phyloP scores from a whole-genome alignment of 2,113 vertebrate genomes.

The Xiphophorus couchianus region DNA sequence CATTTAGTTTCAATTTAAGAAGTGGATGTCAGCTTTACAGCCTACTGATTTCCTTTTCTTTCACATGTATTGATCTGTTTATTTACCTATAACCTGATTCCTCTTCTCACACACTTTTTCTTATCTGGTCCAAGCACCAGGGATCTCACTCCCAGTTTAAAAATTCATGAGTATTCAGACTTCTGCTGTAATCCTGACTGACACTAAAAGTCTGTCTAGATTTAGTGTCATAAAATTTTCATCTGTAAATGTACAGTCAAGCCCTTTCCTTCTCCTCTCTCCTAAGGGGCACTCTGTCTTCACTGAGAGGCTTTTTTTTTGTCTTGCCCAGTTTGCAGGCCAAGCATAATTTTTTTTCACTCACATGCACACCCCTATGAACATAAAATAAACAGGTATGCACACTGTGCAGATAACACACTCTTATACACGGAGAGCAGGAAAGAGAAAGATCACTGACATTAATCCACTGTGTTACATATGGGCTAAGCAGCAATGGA shows the following conservation, averaged over 20 bases:
- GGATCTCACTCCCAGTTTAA: conserved; percentile 81
- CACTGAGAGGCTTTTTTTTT: conserved; percentile 29
- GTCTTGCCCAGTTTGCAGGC: conserved; percentile 5
- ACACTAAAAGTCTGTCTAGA: conserved; percentile 95
- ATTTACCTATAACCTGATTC: conserved; percentile 53
- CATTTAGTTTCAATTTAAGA: not conserved
- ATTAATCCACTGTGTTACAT: conserved; percentile 32
- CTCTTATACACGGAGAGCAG: not conserved
- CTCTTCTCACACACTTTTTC: conserved; percentile 28
- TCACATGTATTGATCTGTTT: conserved; percentile 60
- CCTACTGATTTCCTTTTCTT: conserved; percentile 22
- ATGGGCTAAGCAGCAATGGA: conserved; percentile 41
- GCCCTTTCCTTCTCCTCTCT: conserved; percentile 45
- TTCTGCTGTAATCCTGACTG: conserved; percentile 90
- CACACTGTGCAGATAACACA: conserved; percentile 27
- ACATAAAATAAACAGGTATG: conserved; percentile 7
- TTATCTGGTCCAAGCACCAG: conserved; percentile 36
- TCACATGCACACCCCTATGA: conserved; percentile 28
- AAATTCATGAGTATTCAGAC: conserved; percentile 88
- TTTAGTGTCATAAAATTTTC: conserved; percentile 94
- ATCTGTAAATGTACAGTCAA: conserved; percentile 81
- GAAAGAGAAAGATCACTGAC: conserved; percentile 5
- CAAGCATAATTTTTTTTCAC: conserved; percentile 38
- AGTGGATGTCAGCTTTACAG: conserved; percentile 16
- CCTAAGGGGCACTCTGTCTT: conserved; percentile 57